phyloP scores from a whole-genome alignment of 2,888 invertebrate genomes.

The Drosophila fulvimacula region DNA sequence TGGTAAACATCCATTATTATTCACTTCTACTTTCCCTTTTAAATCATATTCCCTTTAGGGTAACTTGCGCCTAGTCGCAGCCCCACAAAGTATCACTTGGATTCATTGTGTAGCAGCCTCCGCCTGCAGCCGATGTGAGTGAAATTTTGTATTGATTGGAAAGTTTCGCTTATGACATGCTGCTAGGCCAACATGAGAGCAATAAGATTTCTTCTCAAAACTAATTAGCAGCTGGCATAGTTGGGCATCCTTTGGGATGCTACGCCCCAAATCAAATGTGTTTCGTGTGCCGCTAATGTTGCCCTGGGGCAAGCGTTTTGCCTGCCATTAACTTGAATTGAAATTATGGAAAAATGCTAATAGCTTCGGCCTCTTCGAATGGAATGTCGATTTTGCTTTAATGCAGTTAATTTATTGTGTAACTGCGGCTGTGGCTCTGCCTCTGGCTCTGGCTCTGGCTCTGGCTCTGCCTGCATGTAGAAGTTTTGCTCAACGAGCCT shows the following conservation, averaged over 20 bases:
- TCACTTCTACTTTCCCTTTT: neutral
- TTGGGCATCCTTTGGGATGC: conserved; percentile 22
- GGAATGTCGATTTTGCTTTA: conserved; percentile 13
- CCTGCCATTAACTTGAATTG: conserved; percentile 46
- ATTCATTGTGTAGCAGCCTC: neutral
- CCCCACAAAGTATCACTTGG: neutral
- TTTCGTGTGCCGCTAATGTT: conserved; percentile 17
- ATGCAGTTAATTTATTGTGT: conserved; percentile 52
- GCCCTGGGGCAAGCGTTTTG: conserved; percentile 34
- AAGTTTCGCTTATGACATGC: conserved; percentile 57
- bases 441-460: neutral
- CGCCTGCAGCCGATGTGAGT: conserved; percentile 7
- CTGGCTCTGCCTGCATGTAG: neutral
- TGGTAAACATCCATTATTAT: neutral
- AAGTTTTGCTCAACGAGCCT: conserved; percentile 9
- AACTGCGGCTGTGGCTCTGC: conserved; percentile 16
- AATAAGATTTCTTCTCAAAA: conserved; percentile 71
- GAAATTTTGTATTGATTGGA: conserved; percentile 49
- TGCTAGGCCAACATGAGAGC: conserved; percentile 42
- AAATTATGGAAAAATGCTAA: conserved; percentile 42
- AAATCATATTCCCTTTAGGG: conserved; percentile 1
- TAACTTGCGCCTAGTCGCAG: neutral
- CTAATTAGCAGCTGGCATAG: conserved; percentile 68
- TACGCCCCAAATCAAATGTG: conserved; percentile 11
- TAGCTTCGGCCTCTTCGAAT: neutral